A percentile compares a stretch with the other conserved stretches of the same genome.
These are phyloP conservation scores for Trachelus tabidus DNA, from an alignment of 2,888 invertebrate species.

Conservation along the genomic window DNA sequence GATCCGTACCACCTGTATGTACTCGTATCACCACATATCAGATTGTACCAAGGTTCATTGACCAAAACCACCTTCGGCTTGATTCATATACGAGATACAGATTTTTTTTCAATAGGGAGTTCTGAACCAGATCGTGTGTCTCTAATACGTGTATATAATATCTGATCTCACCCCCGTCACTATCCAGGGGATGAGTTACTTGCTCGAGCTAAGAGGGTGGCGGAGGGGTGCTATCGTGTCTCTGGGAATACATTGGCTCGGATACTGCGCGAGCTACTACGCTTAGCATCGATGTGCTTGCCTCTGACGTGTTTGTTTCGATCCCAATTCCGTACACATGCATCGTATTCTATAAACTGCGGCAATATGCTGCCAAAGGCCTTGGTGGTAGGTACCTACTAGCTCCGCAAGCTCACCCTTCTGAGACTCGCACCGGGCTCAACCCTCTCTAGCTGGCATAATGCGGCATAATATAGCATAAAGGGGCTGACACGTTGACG, in stretches of 20 bases:
- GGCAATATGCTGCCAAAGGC: neutral
- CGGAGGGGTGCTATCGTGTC: neutral
- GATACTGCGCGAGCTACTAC: neutral
- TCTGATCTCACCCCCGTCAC: neutral
- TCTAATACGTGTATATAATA: neutral
- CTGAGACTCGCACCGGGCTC: neutral
- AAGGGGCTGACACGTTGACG: slow-evolving; percentile 10
- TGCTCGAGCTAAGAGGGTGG: neutral
- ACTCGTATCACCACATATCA: neutral
- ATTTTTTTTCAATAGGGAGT: neutral
- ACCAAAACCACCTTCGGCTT: neutral
- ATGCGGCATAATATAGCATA: neutral
- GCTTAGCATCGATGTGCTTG: slow-evolving; percentile 3
- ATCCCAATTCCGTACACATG: slow-evolving; percentile 10
- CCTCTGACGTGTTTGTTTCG: slow-evolving; percentile 5
- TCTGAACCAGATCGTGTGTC: neutral
- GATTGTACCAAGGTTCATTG: neutral
- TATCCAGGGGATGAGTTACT: neutral
- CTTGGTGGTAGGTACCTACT: neutral
- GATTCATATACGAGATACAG: neutral
- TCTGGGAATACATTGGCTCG: neutral
- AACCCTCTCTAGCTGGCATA: neutral
- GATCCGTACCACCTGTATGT: neutral
- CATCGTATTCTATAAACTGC: slow-evolving; percentile 1
- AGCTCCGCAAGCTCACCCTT: neutral